phyloP scores from a whole-genome alignment of 2,797 vertebrate species.

The Lagodon rhomboides region DNA sequence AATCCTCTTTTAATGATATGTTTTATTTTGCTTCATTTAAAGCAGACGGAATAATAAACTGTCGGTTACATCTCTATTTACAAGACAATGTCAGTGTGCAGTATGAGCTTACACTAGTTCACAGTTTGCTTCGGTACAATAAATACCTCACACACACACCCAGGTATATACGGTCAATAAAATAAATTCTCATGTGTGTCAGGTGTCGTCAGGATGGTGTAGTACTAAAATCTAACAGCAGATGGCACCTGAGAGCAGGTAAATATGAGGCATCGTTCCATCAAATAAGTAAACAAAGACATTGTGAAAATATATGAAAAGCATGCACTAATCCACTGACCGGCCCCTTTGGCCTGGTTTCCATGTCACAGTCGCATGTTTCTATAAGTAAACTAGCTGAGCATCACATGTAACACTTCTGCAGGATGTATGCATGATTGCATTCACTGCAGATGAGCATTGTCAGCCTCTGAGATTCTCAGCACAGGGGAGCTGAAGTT shows the following conservation, averaged over 20 bases:
- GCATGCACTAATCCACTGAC: background rate
- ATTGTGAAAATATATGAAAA: slow-evolving; percentile 27
- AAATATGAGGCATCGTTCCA: slow-evolving; percentile 16
- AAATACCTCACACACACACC: background rate
- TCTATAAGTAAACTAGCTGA: background rate
- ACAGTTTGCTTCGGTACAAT: slow-evolving; percentile 10
- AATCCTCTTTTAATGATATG: background rate
- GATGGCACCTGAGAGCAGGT: slow-evolving; percentile 64
- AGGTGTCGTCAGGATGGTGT: slow-evolving; percentile 4
- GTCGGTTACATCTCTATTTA: background rate
- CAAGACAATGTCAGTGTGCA: background rate
- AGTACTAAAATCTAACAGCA: slow-evolving; percentile 70
- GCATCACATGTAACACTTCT: background rate
- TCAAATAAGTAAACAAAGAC: slow-evolving; percentile 50
- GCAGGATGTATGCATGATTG: background rate
- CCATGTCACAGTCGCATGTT: background rate
- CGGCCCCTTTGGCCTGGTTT: background rate
- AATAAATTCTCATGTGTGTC: slow-evolving; percentile 5
- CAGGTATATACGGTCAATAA: slow-evolving; percentile 11
- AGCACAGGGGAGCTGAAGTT: slow-evolving; percentile 83
- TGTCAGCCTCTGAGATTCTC: slow-evolving; percentile 78
- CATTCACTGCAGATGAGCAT: slow-evolving; percentile 30
- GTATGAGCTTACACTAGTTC: background rate
- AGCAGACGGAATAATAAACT: background rate
- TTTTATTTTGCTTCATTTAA: slow-evolving; percentile 3